A percentile compares a stretch with the other conserved stretches of the same genome.
Evolutionary conservation across 23 tunicate genomes (phyloP).

Genomic region (Halocynthia aurantium): DNA sequence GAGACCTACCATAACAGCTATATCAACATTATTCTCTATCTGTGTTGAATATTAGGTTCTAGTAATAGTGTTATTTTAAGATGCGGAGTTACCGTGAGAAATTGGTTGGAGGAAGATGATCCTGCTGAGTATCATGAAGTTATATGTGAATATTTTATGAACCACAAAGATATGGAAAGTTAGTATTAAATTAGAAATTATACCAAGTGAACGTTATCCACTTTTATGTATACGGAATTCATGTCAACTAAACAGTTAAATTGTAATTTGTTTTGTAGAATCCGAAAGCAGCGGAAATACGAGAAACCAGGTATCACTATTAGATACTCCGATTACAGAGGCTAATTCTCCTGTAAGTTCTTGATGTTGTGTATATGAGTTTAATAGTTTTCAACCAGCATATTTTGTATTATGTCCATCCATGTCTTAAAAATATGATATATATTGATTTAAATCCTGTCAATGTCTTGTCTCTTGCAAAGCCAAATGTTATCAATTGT

Average conservation of each 20-base stretch:
- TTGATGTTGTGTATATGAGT: not conserved
- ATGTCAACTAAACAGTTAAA: not conserved
- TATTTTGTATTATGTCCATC: no score
- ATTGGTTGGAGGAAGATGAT: conserved; percentile 17
- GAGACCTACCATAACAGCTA: no score
- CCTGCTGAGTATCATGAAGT: conserved; percentile 10
- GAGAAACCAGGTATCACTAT: not conserved
- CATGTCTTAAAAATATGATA: no score
- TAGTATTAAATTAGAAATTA: not conserved
- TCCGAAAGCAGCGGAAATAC: conserved; percentile 1
- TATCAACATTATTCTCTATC: no score
- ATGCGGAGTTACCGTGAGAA: not conserved
- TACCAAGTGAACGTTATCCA: not conserved
- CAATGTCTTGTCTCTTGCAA: no score
- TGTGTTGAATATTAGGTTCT: no score
- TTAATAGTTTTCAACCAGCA: not conserved
- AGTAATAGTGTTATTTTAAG: not conserved
- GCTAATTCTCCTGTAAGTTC: not conserved
- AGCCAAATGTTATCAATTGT: no score
- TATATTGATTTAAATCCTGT: no score
- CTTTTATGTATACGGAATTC: no score
- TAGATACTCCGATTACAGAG: conserved; percentile 4
- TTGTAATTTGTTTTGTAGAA: not conserved
- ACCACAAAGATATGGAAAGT: not conserved
- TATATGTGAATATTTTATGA: not conserved